phyloP scores from a whole-genome alignment of 1,140 invertebrate species.

The Cydia fagiglandana region DNA sequence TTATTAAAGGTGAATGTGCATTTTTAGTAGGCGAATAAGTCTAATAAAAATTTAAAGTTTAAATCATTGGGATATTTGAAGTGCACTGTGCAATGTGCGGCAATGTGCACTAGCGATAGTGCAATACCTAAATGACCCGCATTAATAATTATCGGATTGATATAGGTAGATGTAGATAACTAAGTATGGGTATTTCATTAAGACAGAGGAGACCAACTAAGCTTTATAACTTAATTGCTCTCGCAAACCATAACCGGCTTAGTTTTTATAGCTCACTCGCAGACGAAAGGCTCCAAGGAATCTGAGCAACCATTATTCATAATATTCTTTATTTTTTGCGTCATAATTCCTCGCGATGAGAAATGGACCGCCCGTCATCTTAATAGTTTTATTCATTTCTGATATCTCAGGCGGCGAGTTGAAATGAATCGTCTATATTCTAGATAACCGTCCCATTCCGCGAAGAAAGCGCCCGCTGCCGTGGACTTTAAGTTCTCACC shows the following conservation, averaged over 20 bases:
- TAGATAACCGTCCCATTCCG: conserved; percentile 17
- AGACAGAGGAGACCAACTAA: conserved; percentile 64
- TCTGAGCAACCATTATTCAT: conserved; percentile 57
- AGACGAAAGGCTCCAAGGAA: conserved; percentile 54
- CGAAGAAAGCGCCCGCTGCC: not conserved
- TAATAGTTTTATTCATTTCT: conserved; percentile 48
- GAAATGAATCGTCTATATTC: conserved; percentile 40
- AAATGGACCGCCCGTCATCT: conserved; percentile 52
- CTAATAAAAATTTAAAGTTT: not conserved
- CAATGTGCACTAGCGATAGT: conserved; percentile 48
- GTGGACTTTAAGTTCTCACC: conserved; percentile 19
- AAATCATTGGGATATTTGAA: too few species aligned
- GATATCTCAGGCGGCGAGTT: conserved; percentile 36
- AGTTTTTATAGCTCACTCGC: conserved; percentile 65
- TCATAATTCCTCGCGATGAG: conserved; percentile 66
- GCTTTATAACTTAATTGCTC: conserved; percentile 76
- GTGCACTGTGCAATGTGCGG: conserved; percentile 7
- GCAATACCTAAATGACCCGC: conserved; percentile 54
- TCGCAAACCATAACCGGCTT: conserved; percentile 73
- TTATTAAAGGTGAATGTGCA: too few species aligned
- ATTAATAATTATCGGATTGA: conserved; percentile 64
- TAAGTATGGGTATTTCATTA: conserved; percentile 66
- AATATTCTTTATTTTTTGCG: conserved; percentile 63
- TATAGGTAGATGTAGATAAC: conserved; percentile 54
- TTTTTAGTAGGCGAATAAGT: too few species aligned